Percentiles rank a stretch among this genome's conserved stretches.
phyloP scores from a whole-genome alignment of 2,113 vertebrate species.

The Callorhinus ursinus region DNA sequence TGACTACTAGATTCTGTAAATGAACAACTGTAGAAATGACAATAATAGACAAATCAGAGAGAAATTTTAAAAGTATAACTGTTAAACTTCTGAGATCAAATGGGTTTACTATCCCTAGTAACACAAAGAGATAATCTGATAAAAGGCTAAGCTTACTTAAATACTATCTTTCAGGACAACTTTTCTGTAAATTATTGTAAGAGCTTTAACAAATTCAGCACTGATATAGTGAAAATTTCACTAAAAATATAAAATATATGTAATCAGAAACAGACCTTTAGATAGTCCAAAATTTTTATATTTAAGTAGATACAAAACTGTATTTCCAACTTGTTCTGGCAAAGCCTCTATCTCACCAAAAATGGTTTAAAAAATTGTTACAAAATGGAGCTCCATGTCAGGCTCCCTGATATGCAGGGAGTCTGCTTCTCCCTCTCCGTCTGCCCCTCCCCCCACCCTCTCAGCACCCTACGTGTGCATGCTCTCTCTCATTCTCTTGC shows the following conservation, averaged over 20 bases:
- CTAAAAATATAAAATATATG: neutral
- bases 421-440: neutral
- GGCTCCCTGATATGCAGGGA: neutral
- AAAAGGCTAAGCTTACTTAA: neutral
- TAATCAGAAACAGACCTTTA: neutral
- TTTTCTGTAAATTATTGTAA: neutral
- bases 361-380: neutral
- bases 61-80: neutral
- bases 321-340: neutral
- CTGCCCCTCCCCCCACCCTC: no score
- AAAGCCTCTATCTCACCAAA: neutral
- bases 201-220: neutral
- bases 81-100: slow-evolving; percentile 22
- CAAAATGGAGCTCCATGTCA: neutral
- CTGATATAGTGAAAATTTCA: neutral
- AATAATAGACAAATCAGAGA: neutral
- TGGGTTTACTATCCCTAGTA: neutral
- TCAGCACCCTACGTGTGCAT: neutral
- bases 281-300: neutral
- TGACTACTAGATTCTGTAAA: neutral
- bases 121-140: neutral
- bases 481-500: neutral
- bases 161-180: neutral
- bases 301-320: neutral
- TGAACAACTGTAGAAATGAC: neutral